phyloP scores from a whole-genome alignment of 1,140 invertebrate genomes.

The Drosophila eugracilis region DNA sequence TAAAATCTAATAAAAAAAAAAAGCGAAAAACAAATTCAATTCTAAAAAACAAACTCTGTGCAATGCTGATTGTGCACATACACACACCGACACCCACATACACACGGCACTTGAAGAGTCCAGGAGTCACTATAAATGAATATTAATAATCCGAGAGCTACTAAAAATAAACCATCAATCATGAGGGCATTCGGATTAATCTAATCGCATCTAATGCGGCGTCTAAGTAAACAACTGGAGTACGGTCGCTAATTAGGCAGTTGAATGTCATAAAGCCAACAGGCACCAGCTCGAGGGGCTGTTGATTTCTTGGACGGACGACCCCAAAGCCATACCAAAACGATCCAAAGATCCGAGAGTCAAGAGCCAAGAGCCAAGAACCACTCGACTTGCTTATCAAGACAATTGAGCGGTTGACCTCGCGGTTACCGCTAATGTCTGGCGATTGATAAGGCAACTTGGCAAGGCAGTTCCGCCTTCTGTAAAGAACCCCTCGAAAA shows the following conservation, averaged over 20 bases:
- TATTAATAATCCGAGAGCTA: conserved; percentile 73
- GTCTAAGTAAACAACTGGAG: conserved; percentile 77
- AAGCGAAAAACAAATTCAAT: no score
- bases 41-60: conserved; percentile 16
- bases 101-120: conserved; percentile 33
- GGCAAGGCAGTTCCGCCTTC: conserved; percentile 46
- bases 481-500: conserved; percentile 39
- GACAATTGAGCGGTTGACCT: conserved; percentile 68
- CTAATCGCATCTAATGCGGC: conserved; percentile 72
- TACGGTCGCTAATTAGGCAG: conserved; percentile 46
- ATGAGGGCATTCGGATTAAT: conserved; percentile 63
- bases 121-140: conserved; percentile 53
- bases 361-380: conserved; percentile 3
- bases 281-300: conserved; percentile 8
- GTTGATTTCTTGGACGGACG: conserved; percentile 11
- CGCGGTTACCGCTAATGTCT: conserved; percentile 53
- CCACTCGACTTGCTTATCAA: conserved; percentile 50
- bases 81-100: no score
- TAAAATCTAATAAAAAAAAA: conserved; percentile 26
- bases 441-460: conserved; percentile 41
- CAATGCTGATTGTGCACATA: conserved; percentile 41
- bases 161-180: conserved; percentile 80
- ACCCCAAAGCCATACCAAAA: conserved; percentile 13
- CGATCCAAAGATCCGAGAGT: no score
- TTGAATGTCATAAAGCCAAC: conserved; percentile 47